These are phyloP conservation scores for Coleophora deauratella DNA, from an alignment of 2,888 invertebrate genomes.

Conservation along the genomic window DNA sequence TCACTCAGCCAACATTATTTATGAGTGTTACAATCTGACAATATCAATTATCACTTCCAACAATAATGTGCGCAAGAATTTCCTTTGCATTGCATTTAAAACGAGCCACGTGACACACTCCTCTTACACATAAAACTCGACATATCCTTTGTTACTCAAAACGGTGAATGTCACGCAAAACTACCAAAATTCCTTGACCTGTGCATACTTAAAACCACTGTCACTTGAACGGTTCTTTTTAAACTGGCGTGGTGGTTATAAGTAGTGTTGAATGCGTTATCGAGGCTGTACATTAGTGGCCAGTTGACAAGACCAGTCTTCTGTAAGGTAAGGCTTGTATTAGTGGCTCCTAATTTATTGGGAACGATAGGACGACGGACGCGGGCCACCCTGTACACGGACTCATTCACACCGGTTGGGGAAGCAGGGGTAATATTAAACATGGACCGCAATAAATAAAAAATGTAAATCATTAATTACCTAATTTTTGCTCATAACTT, in stretches of 20 bases:
- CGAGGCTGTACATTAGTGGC: slow-evolving; percentile 66
- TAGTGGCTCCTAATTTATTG: slow-evolving; percentile 72
- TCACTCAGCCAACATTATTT: too few relatives aligned
- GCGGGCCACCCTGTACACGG: slow-evolving; percentile 66
- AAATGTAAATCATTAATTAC: too few relatives aligned
- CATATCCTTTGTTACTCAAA: slow-evolving; percentile 44
- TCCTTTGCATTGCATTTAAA: slow-evolving; percentile 58
- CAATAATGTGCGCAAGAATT: slow-evolving; percentile 58
- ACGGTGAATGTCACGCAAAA: slow-evolving; percentile 35
- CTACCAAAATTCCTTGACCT: slow-evolving; percentile 20
- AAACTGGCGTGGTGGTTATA: slow-evolving; percentile 39
- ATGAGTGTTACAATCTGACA: too few relatives aligned
- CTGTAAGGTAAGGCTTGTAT: slow-evolving; percentile 68
- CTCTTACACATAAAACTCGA: slow-evolving; percentile 51
- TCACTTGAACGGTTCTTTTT: slow-evolving; percentile 5
- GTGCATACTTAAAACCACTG: background rate
- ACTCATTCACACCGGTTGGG: slow-evolving; percentile 61
- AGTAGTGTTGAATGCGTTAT: slow-evolving; percentile 67
- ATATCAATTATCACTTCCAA: slow-evolving; percentile 55
- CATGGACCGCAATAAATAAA: too few relatives aligned
- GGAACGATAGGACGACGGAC: slow-evolving; percentile 69
- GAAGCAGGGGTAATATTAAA: slow-evolving; percentile 26
- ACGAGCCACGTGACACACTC: slow-evolving; percentile 47
- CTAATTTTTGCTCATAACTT: too few relatives aligned
- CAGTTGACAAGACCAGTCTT: slow-evolving; percentile 68